Evolutionary conservation across 1,140 invertebrate genomes (phyloP).

Genomic region (Drosophila bocqueti): DNA sequence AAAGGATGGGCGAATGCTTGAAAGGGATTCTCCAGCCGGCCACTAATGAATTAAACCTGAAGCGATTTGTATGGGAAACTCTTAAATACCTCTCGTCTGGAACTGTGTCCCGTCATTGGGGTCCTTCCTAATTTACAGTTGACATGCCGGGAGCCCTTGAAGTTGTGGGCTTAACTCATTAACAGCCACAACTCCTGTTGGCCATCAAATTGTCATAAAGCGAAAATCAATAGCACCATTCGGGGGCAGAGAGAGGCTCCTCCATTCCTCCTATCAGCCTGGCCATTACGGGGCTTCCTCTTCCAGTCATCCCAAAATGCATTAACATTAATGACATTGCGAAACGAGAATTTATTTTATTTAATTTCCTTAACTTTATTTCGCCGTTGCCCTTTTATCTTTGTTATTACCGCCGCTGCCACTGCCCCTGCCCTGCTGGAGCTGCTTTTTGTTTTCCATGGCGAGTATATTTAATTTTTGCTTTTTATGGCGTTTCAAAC

Average conservation of each 20-base stretch:
- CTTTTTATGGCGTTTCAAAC: constrained; percentile 68
- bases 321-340: constrained; percentile 80
- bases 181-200: constrained; percentile 38
- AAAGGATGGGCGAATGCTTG: constrained; percentile 1
- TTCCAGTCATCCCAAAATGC: constrained; percentile 34
- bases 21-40: not conserved
- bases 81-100: not conserved
- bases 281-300: constrained; percentile 35
- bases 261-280: constrained; percentile 31
- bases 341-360: constrained; percentile 76
- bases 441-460: constrained; percentile 45
- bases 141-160: constrained; percentile 18
- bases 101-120: not conserved
- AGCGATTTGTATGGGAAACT: not conserved
- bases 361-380: constrained; percentile 72
- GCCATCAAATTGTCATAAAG: constrained; percentile 65
- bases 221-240: constrained; percentile 74
- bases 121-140: constrained; percentile 7
- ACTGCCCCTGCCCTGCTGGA: not conserved
- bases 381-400: constrained; percentile 39
- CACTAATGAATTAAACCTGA: constrained; percentile 22
- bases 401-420: constrained; percentile 35
- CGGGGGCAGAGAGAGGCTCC: constrained; percentile 17
- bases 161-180: constrained; percentile 40
- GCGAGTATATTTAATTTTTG: constrained; percentile 73